Evolutionary conservation across 2,113 vertebrate species (phyloP).

Genomic region (Paracyprichromis sp.): DNA sequence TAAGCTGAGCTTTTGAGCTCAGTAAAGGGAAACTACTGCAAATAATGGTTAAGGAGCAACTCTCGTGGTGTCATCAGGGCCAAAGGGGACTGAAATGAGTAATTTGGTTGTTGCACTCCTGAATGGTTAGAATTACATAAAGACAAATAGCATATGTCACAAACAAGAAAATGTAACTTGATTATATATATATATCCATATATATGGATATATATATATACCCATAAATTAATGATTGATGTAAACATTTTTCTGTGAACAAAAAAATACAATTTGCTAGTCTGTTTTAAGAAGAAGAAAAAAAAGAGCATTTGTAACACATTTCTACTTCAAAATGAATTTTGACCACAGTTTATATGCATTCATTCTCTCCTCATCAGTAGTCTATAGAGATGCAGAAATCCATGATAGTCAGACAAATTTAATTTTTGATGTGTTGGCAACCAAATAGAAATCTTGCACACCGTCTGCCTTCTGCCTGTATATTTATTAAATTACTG

Average conservation of each 20-base stretch:
- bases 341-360: not conserved
- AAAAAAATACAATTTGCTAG: not conserved
- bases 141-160: not conserved
- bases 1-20: not conserved
- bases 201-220: not conserved
- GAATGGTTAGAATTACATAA: not conserved
- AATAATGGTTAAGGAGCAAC: conserved; percentile 2
- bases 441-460: not conserved
- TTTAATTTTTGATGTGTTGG: not conserved
- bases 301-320: not conserved
- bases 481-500: not conserved
- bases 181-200: not conserved
- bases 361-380: not conserved
- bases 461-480: not conserved
- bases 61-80: not conserved
- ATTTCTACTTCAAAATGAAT: not conserved
- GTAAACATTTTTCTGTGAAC: not conserved
- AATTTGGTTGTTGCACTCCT: not conserved
- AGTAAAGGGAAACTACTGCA: not conserved
- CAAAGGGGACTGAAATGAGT: not conserved
- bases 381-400: not conserved
- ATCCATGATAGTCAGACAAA: not conserved
- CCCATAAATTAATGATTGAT: not conserved
- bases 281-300: not conserved
- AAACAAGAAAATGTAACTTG: not conserved